Percentiles rank a stretch among this genome's conserved stretches.
Evolutionary conservation across 2,888 invertebrate genomes (phyloP).

Genomic region (Agrochola circellaris): DNA sequence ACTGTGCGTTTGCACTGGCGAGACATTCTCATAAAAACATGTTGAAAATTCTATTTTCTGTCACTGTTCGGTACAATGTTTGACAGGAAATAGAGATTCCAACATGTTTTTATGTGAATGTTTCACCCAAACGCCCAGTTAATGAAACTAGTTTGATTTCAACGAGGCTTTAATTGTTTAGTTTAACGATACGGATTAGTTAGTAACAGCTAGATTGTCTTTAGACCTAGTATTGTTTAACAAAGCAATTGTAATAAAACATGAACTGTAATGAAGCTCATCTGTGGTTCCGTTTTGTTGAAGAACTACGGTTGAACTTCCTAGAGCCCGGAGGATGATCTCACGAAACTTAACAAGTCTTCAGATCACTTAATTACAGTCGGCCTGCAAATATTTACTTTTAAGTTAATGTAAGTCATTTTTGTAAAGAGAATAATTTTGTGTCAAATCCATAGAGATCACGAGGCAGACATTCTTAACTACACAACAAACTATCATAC

Average conservation of each 20-base stretch:
- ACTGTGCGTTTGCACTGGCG: background rate
- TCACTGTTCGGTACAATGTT: no score
- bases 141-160: conserved; percentile 2
- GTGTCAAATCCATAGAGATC: conserved; percentile 16
- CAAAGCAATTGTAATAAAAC: conserved; percentile 17
- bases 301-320: conserved; percentile 1
- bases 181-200: conserved; percentile 4
- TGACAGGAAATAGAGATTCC: no score
- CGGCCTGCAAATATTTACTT: conserved; percentile 30
- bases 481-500: background rate
- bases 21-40: no score
- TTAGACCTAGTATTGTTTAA: conserved; percentile 30
- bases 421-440: conserved; percentile 13
- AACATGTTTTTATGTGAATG: no score
- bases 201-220: conserved; percentile 34
- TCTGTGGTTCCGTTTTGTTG: background rate
- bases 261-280: background rate
- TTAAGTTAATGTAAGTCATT: conserved; percentile 38
- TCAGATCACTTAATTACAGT: conserved; percentile 19
- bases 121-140: no score
- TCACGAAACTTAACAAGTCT: conserved; percentile 32
- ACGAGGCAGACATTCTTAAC: conserved; percentile 21
- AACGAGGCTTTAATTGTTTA: conserved; percentile 7
- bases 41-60: no score
- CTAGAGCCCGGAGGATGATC: conserved; percentile 9